phyloP scores from a whole-genome alignment of 2,888 invertebrate species.

The Encarsia formosa region DNA sequence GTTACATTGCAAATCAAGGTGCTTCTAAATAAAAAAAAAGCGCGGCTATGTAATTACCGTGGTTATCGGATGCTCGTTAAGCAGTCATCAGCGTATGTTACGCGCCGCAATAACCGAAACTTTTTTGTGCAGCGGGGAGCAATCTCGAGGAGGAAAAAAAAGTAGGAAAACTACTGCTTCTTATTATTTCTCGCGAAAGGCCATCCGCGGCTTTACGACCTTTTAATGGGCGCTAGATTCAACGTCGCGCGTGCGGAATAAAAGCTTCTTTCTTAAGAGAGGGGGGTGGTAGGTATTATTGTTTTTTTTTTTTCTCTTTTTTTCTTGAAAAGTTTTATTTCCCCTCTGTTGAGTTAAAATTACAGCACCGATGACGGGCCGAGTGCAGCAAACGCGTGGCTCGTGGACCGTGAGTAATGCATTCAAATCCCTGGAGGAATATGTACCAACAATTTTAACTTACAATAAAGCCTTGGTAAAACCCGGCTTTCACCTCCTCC shows the following conservation, averaged over 20 bases:
- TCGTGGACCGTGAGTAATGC: too few relatives aligned
- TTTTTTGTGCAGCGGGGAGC: conserved; percentile 10
- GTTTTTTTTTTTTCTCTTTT: too few relatives aligned
- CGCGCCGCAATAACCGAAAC: not conserved
- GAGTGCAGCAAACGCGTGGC: too few relatives aligned
- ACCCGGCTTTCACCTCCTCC: not conserved
- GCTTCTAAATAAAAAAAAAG: not conserved
- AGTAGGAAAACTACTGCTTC: conserved; percentile 12
- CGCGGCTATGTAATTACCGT: conserved; percentile 33
- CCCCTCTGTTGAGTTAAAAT: too few relatives aligned
- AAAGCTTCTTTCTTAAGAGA: too few relatives aligned
- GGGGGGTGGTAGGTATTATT: too few relatives aligned
- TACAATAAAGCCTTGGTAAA: conserved; percentile 1
- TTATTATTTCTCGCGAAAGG: conserved; percentile 26
- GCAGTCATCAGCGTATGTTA: conserved; percentile 34
- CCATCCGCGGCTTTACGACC: conserved; percentile 34
- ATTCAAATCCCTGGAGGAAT: too few relatives aligned
- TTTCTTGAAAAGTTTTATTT: too few relatives aligned
- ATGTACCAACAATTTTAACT: too few relatives aligned
- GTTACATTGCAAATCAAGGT: conserved; percentile 20
- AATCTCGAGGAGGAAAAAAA: conserved; percentile 18
- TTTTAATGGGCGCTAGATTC: conserved; percentile 41
- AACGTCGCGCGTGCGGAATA: conserved; percentile 28
- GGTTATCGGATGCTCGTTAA: conserved; percentile 41
- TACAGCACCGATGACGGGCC: too few relatives aligned